phyloP scores from a whole-genome alignment of 64 coral and sea anemone species.

The Acropora yongei region DNA sequence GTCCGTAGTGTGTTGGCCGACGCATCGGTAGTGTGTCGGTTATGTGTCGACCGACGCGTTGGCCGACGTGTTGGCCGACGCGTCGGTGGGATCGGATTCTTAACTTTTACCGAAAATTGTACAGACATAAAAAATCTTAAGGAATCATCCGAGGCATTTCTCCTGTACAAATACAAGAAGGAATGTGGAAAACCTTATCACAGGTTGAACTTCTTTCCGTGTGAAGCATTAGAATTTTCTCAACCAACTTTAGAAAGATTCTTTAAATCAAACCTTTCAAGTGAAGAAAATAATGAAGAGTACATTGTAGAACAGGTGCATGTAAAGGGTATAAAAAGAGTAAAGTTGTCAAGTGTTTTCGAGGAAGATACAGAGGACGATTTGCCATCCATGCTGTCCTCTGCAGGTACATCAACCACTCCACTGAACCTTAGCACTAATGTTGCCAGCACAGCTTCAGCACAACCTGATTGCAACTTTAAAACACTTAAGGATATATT shows the following conservation, averaged over 20 bases:
- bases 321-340: constrained; percentile 20
- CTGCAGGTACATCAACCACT: background rate
- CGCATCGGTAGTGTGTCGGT: no score
- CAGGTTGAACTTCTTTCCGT: constrained; percentile 19
- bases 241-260: constrained; percentile 24
- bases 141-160: constrained; percentile 21
- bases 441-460: constrained; percentile 3
- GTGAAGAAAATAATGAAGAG: constrained; percentile 14
- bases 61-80: no score
- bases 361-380: constrained; percentile 15
- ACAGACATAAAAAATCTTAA: constrained; percentile 24
- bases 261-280: background rate
- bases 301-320: constrained; percentile 29
- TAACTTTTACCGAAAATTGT: background rate
- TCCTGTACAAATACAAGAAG: constrained; percentile 23
- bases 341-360: constrained; percentile 27
- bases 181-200: constrained; percentile 1
- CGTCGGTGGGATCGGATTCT: no score
- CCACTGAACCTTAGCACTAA: constrained; percentile 14
- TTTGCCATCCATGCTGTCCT: background rate
- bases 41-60: no score
- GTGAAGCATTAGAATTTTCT: constrained; percentile 30
- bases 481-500: constrained; percentile 28
- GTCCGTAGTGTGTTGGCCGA: no score
- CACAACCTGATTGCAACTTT: constrained; percentile 30